Percentiles rank a stretch among this genome's conserved stretches.
Conservation (phyloP, 2,113 vertebrate species). For the Limnothrissa miodon region DNA sequence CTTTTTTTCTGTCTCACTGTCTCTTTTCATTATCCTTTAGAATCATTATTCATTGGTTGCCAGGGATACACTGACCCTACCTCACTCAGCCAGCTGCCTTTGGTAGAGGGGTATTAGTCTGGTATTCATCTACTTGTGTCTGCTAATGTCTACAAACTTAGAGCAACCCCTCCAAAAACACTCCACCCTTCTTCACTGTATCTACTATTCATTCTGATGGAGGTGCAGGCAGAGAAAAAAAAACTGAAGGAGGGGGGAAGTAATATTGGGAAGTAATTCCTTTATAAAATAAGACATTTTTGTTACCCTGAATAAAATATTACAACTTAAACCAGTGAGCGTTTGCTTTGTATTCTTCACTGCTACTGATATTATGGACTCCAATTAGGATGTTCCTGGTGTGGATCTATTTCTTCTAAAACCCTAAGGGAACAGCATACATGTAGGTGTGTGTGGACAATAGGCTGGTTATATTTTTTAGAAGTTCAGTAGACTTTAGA, state of each 20-base stretch:
- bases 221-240: neutral
- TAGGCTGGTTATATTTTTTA: too few relatives aligned
- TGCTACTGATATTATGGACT: too few relatives aligned
- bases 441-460: too few relatives aligned
- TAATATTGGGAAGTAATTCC: neutral
- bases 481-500: too few relatives aligned
- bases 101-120: neutral
- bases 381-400: too few relatives aligned
- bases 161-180: neutral
- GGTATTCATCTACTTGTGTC: neutral
- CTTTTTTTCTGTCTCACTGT: constrained; percentile 1
- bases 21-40: neutral
- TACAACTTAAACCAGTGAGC: too few relatives aligned
- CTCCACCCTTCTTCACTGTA: neutral
- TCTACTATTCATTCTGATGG: neutral
- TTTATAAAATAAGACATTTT: neutral
- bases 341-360: too few relatives aligned
- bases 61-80: neutral
- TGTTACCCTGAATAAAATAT: too few relatives aligned
- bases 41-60: neutral
- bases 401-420: too few relatives aligned
- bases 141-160: neutral
- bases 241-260: neutral
- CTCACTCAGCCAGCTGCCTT: neutral
- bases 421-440: too few relatives aligned